Base-by-base conservation (phyloP, 2,888 invertebrate genomes). In the Ichneumoninae sp. region DNA sequence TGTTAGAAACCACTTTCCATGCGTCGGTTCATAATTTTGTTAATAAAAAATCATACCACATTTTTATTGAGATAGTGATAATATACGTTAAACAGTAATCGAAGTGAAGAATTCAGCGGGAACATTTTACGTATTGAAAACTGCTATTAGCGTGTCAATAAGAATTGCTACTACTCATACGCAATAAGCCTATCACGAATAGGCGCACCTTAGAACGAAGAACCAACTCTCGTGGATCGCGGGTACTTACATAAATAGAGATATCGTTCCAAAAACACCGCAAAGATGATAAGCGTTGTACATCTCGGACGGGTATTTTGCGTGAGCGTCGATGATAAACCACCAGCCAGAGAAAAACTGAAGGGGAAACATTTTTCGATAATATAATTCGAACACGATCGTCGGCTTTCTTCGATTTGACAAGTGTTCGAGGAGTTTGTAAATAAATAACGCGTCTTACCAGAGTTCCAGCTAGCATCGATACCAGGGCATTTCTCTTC, bases 261-360 rank as follows among this genome's bases (percentile, higher is more conserved):
- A 98, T 79, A 99, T 90, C 0, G 99, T 99, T 26, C 98, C 98
- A 93, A 99, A 96, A 70, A 99, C 97, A 7, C 99, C 99, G 92
- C 99, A 98, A 78, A 98, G 96, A 91, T 99, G 98, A 89, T 98
- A 98, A 0, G 98, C 97, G 88, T 96, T 96, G 7, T 95, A 91
- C 94, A 99, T 94, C 94, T 97, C 95, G 50, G 95, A 94, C 0
- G 96, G 96, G 91, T 97, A 97, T 26, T 96, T 96, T 0, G 98
- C 96, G 80, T 98, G 97, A 8, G 98, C 98, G 95, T 99, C 99
- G 89, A 99, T 99, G 85, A 99, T 97, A 85, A 98, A 96, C 99
- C 99, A 99, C 99, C 99, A 99, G 71, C 99, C 99, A 89, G 96
- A 94, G 91, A 98, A 99, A 94, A 99, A 99, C 98, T 98, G 92